Base-by-base conservation (phyloP, 2,113 vertebrate species). In the Fulmarus glacialis region DNA sequence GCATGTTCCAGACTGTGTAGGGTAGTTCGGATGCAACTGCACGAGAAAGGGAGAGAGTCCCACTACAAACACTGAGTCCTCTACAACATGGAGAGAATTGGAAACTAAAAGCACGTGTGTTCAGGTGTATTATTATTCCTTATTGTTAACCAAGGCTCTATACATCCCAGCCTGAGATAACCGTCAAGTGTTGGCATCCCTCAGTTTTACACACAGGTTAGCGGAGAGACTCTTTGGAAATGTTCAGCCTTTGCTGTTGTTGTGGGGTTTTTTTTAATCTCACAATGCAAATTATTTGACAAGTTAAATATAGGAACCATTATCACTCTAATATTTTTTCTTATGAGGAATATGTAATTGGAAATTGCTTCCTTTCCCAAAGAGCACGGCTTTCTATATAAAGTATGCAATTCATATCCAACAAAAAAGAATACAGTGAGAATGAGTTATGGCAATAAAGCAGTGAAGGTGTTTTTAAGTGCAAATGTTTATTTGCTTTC, bases 271-370 rank as follows among this genome's bases (percentile, higher is more conserved):
- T 89, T 71, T 84, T 82, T 50, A 62, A 77, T 87, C n/a, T 64
- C 67, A 83, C 42, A 62, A n/a, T 81, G 75, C 17, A 89, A 92
- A 84, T 81, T 48, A 78, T 86, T 53, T 90, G 24, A 60, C 63
- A n/a, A 58, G 78, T 78, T 96, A 94, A 92, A 89, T 32, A 63
- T 22, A 87, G 38, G n/a, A 82, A 66, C 34, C 18, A 16, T 84
- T 91, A 82, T 81, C 67, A 74, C 29, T 43, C 26, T 58, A 77
- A 40, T 80, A 45, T 66, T 90, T 93, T 93, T 92, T 86, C 63
- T 55, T 77, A 36, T 15, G 27, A 81, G 30, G 17, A 88, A 68
- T 73, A 45, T 0, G 3, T 68, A 80, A 60, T 38, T 75, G 74
- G 62, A 90, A 93, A 83, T 77, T 45, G 8, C 53, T 83, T 83